Percentiles rank a stretch among this genome's conserved stretches.
Conservation (phyloP, 2,888 invertebrate species). For the Andrena minutula region DNA sequence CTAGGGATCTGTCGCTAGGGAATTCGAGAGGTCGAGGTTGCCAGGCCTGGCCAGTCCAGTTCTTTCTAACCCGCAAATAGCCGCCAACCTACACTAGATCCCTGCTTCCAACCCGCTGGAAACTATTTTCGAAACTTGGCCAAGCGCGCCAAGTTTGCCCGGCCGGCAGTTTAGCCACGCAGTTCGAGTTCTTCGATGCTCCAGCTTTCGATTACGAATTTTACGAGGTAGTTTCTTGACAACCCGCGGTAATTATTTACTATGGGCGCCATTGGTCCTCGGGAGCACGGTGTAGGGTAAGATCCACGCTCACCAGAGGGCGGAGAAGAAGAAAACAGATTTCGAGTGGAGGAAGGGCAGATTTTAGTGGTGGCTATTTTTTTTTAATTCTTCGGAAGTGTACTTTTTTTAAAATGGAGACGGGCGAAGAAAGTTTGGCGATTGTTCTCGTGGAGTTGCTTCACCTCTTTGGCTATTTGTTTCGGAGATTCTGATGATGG, state of each 20-base stretch:
- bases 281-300: background rate
- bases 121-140: constrained; percentile 79
- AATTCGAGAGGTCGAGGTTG: constrained; percentile 57
- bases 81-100: constrained; percentile 58
- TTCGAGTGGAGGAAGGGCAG: background rate
- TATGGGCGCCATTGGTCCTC: no score
- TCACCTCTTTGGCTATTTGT: background rate
- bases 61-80: constrained; percentile 74
- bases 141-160: constrained; percentile 71
- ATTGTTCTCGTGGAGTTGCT: constrained; percentile 17
- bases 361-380: background rate
- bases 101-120: constrained; percentile 59
- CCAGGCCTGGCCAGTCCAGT: constrained; percentile 54
- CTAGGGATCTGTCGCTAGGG: constrained; percentile 28
- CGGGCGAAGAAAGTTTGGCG: background rate
- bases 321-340: background rate
- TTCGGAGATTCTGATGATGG: constrained; percentile 28
- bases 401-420: background rate
- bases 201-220: constrained; percentile 6
- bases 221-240: background rate
- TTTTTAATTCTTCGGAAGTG: background rate
- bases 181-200: constrained; percentile 18
- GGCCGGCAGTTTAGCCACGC: constrained; percentile 48
- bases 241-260: background rate
- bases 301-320: background rate